phyloP scores from a whole-genome alignment of 2,797 vertebrate genomes.

The Ceryle rudis region DNA sequence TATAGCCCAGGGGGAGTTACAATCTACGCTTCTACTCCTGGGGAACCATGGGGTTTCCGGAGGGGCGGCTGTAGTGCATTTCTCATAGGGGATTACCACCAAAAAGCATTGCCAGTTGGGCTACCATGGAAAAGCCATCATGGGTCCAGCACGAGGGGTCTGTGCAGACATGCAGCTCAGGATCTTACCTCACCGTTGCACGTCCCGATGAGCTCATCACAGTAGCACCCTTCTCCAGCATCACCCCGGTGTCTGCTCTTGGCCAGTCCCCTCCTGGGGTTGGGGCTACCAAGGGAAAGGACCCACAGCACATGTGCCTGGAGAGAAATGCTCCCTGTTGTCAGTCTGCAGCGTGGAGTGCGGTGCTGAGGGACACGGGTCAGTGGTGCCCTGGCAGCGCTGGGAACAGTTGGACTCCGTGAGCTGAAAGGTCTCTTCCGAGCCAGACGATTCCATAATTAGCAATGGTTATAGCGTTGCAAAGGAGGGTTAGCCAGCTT shows the following conservation, averaged over 20 bases:
- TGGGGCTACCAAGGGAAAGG: background rate
- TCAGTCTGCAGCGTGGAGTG: background rate
- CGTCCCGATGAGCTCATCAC: background rate
- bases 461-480: background rate
- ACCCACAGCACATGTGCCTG: fast-evolving
- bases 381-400: background rate
- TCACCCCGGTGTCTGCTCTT: background rate
- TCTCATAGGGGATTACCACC: conserved; percentile 17
- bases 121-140: background rate
- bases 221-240: background rate
- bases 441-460: background rate
- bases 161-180: background rate
- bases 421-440: background rate
- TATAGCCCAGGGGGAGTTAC: conserved; percentile 36
- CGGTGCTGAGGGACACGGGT: background rate
- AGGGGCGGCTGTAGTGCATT: background rate
- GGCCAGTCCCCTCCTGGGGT: background rate
- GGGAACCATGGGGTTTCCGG: background rate
- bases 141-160: background rate
- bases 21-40: conserved; percentile 23
- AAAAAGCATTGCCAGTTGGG: conserved; percentile 16
- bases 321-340: background rate
- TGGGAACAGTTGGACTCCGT: background rate
- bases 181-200: background rate
- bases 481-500: background rate